These are phyloP conservation scores for Diabrotica virgifera DNA, from an alignment of 1,140 invertebrate genomes.

Conservation along the genomic window DNA sequence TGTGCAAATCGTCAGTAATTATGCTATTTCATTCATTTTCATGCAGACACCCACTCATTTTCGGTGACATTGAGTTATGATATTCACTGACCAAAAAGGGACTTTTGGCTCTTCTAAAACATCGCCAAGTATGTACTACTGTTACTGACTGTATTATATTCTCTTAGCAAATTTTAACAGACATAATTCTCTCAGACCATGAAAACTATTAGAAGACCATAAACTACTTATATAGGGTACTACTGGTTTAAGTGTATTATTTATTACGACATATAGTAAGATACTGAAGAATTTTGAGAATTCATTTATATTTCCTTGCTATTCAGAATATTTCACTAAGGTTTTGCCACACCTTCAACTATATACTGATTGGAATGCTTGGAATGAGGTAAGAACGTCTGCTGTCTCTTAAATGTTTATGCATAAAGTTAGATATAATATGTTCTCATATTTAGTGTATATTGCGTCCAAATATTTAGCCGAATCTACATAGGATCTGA, in stretches of 20 bases:
- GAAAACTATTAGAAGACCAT: too few species aligned
- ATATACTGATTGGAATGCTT: slow-evolving; percentile 10
- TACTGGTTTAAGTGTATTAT: too few species aligned
- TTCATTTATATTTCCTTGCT: not conserved
- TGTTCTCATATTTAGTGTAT: too few species aligned
- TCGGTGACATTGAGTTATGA: not conserved
- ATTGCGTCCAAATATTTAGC: not conserved
- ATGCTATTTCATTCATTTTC: slow-evolving; percentile 1
- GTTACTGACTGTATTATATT: too few species aligned
- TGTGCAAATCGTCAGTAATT: not conserved
- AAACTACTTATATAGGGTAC: too few species aligned
- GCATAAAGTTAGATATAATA: not conserved
- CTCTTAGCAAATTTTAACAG: too few species aligned
- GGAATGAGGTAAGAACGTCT: slow-evolving; percentile 13
- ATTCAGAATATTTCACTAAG: slow-evolving; percentile 6
- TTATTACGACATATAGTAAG: too few species aligned
- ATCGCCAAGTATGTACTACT: too few species aligned
- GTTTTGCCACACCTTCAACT: slow-evolving; percentile 10
- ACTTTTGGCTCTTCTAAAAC: not conserved
- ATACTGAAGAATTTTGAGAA: not conserved
- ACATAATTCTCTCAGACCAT: too few species aligned
- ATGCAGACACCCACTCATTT: not conserved
- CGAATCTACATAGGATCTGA: not conserved
- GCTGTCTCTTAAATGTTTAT: not conserved
- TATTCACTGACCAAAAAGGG: not conserved